phyloP scores from a whole-genome alignment of 2,113 vertebrate species.

The Pampusana beccarii region DNA sequence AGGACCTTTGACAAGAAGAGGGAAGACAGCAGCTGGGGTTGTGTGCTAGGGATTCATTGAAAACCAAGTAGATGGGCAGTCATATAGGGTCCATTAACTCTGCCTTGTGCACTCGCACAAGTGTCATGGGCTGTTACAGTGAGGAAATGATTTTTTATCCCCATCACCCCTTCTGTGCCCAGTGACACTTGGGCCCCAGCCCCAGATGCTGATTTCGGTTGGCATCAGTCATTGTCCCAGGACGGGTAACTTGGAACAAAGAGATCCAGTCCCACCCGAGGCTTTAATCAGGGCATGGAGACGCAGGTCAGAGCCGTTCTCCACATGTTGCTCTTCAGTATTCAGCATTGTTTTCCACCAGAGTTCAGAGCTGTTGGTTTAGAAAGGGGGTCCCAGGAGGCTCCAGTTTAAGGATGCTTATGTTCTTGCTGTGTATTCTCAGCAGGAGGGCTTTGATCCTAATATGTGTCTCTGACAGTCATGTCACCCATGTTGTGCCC shows the following conservation, averaged over 20 bases:
- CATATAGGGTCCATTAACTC: accelerated
- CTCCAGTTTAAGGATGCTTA: constrained; percentile 23
- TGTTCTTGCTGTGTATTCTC: constrained; percentile 44
- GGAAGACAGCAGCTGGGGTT: neutral
- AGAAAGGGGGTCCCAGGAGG: constrained; percentile 29
- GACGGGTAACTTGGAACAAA: neutral
- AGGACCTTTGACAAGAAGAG: neutral
- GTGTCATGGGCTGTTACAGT: neutral
- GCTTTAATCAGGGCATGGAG: neutral
- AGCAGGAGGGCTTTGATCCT: constrained; percentile 47
- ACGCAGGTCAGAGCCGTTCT: neutral
- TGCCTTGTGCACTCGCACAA: accelerated
- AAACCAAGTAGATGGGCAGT: neutral
- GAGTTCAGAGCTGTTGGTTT: constrained; percentile 7
- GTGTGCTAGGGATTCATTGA: neutral
- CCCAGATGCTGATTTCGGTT: neutral
- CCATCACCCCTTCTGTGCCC: neutral
- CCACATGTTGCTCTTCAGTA: neutral
- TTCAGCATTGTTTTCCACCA: neutral
- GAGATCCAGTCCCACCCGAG: neutral
- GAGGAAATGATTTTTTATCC: neutral
- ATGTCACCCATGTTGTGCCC: constrained; percentile 17
- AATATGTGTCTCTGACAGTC: neutral
- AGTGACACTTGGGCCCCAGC: neutral
- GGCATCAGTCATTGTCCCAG: neutral